These are phyloP conservation scores for Folsomia candida DNA, from an alignment of 2,888 invertebrate genomes.

Conservation along the genomic window DNA sequence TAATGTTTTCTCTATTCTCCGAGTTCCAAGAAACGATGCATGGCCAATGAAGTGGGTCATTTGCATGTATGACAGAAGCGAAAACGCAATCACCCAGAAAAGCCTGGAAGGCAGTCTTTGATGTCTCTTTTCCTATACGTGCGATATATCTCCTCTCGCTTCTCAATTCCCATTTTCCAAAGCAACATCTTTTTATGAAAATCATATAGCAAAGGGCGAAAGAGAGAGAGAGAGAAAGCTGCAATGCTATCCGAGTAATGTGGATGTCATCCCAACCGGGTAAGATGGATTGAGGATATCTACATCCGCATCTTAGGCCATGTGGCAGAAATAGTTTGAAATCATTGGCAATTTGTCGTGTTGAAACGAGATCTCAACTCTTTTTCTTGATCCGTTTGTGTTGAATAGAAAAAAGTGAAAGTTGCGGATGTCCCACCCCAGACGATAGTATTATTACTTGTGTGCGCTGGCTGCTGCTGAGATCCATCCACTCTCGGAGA, in stretches of 20 bases:
- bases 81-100: not conserved
- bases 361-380: conserved; percentile 20
- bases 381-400: conserved; percentile 1
- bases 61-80: not conserved
- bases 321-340: conserved; percentile 30
- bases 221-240: no score
- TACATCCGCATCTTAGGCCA: conserved; percentile 11
- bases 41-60: not conserved
- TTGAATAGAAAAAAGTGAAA: not conserved
- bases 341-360: conserved; percentile 46
- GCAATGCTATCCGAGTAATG: no score
- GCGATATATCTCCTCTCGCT: not conserved
- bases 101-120: not conserved
- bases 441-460: no score
- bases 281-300: conserved; percentile 24
- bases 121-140: no score
- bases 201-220: conserved; percentile 10
- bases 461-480: no score
- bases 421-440: no score
- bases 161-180: not conserved
- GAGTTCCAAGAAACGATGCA: not conserved
- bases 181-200: not conserved
- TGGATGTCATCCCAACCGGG: conserved; percentile 17
- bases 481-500: no score
- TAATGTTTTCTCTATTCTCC: no score